Conservation (phyloP, 2,888 invertebrate genomes). For the Cabera pusaria region DNA sequence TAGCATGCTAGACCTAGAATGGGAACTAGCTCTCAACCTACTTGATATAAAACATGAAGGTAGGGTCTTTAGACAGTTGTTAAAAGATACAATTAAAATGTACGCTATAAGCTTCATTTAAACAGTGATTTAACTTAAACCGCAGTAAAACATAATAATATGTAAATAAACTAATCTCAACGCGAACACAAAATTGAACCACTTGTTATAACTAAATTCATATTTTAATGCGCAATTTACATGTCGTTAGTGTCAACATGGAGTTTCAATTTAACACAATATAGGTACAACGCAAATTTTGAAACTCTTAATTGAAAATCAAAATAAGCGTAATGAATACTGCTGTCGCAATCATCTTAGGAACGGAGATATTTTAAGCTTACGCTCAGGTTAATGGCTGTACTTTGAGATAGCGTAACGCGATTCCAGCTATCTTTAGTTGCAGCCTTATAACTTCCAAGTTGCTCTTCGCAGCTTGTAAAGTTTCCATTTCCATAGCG, state of each 20-base stretch:
- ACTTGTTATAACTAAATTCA: slow-evolving; percentile 8
- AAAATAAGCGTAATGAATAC: slow-evolving; percentile 9
- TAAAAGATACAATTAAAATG: no score
- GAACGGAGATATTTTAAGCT: neutral
- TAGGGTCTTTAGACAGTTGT: no score
- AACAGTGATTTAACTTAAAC: no score
- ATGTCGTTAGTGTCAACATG: slow-evolving; percentile 6
- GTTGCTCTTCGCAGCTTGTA: slow-evolving; percentile 17
- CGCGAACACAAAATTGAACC: slow-evolving; percentile 30
- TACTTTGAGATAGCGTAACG: slow-evolving; percentile 38
- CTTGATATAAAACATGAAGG: no score
- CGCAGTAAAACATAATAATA: no score
- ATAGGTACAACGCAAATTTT: slow-evolving; percentile 11
- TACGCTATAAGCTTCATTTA: no score
- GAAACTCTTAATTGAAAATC: slow-evolving; percentile 7
- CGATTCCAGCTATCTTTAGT: slow-evolving; percentile 37
- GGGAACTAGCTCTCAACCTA: no score
- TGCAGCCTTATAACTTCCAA: slow-evolving; percentile 29
- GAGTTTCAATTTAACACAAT: slow-evolving; percentile 10
- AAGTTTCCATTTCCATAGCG: slow-evolving; percentile 1
- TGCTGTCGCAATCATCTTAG: neutral
- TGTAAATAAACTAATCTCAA: no score
- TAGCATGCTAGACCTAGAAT: no score
- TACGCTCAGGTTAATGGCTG: slow-evolving; percentile 35
- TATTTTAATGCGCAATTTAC: slow-evolving; percentile 10